These are phyloP conservation scores for Noctua janthe DNA, from an alignment of 2,888 invertebrate species.

Conservation along the genomic window DNA sequence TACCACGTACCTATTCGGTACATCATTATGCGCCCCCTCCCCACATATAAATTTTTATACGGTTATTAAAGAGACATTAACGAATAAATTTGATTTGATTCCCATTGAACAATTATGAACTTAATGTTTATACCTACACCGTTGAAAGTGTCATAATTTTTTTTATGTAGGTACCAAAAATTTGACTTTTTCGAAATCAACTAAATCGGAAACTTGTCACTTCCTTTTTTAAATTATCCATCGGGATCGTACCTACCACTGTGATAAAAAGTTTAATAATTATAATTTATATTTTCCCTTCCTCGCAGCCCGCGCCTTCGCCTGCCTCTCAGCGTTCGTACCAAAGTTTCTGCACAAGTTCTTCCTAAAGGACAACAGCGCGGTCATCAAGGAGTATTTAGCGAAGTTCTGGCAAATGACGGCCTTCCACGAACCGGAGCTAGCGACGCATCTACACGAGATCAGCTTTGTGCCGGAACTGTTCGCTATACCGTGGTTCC, in stretches of 20 bases:
- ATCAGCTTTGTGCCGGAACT: conserved; percentile 99
- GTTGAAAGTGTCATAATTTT: background rate
- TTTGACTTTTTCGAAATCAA: background rate
- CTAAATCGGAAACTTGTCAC: background rate
- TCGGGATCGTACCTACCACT: background rate
- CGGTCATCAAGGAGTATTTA: conserved; percentile 98
- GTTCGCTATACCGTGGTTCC: conserved; percentile 99
- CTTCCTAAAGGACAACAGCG: conserved; percentile 99
- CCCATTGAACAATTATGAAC: background rate
- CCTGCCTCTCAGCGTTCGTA: conserved; percentile 98
- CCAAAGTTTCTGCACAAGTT: conserved; percentile 99
- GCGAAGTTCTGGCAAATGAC: conserved; percentile 99
- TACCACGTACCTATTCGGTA: too few relatives aligned
- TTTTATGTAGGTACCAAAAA: background rate
- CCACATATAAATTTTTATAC: too few relatives aligned
- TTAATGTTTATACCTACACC: background rate
- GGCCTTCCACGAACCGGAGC: conserved; percentile 97
- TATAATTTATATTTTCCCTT: background rate
- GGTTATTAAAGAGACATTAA: background rate
- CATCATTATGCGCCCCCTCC: too few relatives aligned
- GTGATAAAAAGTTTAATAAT: background rate
- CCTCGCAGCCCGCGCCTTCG: conserved; percentile 96
- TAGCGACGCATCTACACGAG: conserved; percentile 97
- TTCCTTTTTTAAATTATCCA: background rate
- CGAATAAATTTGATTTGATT: background rate